These are phyloP conservation scores for Stenurella melanura DNA, from an alignment of 2,888 invertebrate species.

Conservation along the genomic window DNA sequence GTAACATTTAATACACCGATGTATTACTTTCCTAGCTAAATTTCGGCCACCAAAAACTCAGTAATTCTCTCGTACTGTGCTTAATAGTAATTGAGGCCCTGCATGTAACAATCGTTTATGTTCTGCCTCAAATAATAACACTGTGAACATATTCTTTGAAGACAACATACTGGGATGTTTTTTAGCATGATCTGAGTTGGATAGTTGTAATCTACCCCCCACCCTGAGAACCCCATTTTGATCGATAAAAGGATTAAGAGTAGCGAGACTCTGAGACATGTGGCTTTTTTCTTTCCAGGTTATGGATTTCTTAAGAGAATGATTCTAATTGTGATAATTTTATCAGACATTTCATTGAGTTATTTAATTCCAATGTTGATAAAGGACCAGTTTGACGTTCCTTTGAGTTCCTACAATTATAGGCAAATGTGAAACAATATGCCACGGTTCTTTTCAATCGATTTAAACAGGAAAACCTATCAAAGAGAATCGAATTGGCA, in stretches of 20 bases:
- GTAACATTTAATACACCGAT: slow-evolving; percentile 38
- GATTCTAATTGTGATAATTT: not conserved
- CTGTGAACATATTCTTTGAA: slow-evolving; percentile 27
- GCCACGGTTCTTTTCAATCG: not conserved
- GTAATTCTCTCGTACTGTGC: slow-evolving; percentile 36
- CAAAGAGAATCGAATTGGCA: not conserved
- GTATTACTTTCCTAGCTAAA: slow-evolving; percentile 30
- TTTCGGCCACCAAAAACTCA: slow-evolving; percentile 39
- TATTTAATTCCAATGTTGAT: not conserved
- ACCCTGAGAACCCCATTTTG: slow-evolving; percentile 29
- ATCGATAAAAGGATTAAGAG: slow-evolving; percentile 29
- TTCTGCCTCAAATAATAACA: slow-evolving; percentile 26
- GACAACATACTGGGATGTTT: slow-evolving; percentile 26
- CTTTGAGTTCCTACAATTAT: slow-evolving; percentile 7
- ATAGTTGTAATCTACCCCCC: slow-evolving; percentile 26
- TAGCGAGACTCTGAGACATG: not conserved
- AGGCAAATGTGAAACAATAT: slow-evolving; percentile 1
- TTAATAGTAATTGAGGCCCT: slow-evolving; percentile 32
- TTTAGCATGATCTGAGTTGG: slow-evolving; percentile 11
- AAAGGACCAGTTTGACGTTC: not conserved
- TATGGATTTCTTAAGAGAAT: not conserved
- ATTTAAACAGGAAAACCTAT: slow-evolving; percentile 10
- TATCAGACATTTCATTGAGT: not conserved
- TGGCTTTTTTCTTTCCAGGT: not conserved
- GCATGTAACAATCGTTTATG: slow-evolving; percentile 32